phyloP scores from a whole-genome alignment of 2,797 vertebrate species.

The Cygnus olor region DNA sequence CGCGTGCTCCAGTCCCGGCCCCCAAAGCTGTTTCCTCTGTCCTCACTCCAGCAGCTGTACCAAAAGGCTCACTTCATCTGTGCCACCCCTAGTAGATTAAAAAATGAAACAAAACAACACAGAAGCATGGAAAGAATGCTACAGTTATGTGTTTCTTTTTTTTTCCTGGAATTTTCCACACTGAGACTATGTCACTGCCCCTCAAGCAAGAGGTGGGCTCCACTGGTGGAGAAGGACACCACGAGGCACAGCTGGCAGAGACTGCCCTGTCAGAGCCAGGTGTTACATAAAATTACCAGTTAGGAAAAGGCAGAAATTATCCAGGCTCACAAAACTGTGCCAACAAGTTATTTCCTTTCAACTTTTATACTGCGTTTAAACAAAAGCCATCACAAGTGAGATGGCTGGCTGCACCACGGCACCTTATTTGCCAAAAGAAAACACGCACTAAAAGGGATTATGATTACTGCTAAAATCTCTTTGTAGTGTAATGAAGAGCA shows the following conservation, averaged over 20 bases:
- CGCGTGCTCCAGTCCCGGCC: neutral
- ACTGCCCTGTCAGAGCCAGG: neutral
- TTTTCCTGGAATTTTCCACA: neutral
- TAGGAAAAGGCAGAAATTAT: neutral
- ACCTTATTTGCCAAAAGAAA: neutral
- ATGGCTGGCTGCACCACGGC: neutral
- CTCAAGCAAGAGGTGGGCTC: neutral
- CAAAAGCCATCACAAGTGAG: neutral
- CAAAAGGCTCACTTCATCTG: conserved; percentile 31
- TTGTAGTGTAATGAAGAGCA: neutral
- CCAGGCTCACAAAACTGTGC: neutral
- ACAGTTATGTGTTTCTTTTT: neutral
- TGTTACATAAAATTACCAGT: neutral
- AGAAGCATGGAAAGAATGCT: neutral
- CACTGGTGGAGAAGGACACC: neutral
- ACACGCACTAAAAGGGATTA: neutral
- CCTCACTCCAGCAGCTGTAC: neutral
- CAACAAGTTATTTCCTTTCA: neutral
- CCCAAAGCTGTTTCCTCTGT: neutral
- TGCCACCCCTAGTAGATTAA: neutral
- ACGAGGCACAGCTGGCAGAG: neutral
- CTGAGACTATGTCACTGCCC: neutral
- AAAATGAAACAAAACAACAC: neutral
- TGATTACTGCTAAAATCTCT: neutral
- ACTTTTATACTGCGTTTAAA: neutral